Base-by-base conservation (phyloP, 2,113 vertebrate species). In the Osmerus mordax region DNA sequence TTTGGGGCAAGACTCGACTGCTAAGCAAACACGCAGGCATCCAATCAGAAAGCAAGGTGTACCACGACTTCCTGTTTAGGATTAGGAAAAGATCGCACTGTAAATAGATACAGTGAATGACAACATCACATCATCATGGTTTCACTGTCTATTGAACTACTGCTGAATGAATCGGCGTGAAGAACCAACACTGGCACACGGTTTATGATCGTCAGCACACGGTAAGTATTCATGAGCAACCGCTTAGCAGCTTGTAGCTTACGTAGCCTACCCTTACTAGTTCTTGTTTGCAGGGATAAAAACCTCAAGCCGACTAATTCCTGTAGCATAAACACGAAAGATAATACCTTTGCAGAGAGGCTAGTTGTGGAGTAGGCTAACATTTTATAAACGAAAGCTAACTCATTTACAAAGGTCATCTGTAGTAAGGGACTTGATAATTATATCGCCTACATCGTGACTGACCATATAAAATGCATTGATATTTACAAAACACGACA, bases 21-120 rank as follows among this genome's bases (percentile, higher is more conserved):
- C 4, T 36, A 36, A 7, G 7, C 21, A 13, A 7, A 28, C 13
- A 14, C 56, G 15, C 62, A 81, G 70, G 15, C 62, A 78, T 71
- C 84, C 86, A 85, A 81, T 87, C 7, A 66, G 71, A 78, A 16
- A 1, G 7, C 8, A 84, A 23, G 9, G 23, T 8, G 28, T 16
- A 1, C 14, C 7, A 41, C 16, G 18, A 87, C 87, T 92, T 93
- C 91, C 92, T 78, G 88, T 74, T 83, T 90, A 21, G 67, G 67
- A 67, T 60, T n/a, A 14, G 53, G 18, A 32, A 15, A 28, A 53
- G 18, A 18, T 21, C 18, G 16, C n/a, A 68, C 71, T 67, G 76
- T 62, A 60, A 82, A 69, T 60, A 53, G n/a, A 2, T 11, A 18
- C 61, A 3, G n/a, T 70, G 61, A 28, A 47, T 76, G 68, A 47